Evolutionary conservation across 2,888 invertebrate genomes (phyloP), one percentile per base, ranked within the genome.

Genomic region (Netelia melanura): DNA sequence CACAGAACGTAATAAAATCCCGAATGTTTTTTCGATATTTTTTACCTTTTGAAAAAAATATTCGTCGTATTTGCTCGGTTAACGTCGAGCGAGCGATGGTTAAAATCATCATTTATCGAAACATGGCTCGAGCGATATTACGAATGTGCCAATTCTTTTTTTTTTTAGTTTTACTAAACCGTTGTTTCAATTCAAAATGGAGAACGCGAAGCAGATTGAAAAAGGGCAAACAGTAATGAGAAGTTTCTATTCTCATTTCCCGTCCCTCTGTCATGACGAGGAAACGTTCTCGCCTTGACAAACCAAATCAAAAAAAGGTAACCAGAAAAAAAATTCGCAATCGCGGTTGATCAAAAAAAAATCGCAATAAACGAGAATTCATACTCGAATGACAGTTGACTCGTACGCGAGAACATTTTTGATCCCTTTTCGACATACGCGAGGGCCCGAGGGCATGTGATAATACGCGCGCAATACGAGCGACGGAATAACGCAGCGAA

Each of bases 281-380:
- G 30, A 5, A 30, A 30, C 5, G 3, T 30, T 30, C 30, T 5
- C 30, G 6, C 30, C 5, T 30, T 30, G 30, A 30, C 30, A 30
- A 30, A 17, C 17, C 17, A 30, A 30, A 30, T 3, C 25, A 25
- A 25, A 25, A 25, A 17, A 17, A 17, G 17, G 17, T 17, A 25
- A 3, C 25, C 25, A 25, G 3, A 25, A 25, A 25, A 3, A 30
- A 30, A 30, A 30, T 30, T 30, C 30, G 30, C 30, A 30, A 30
- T 30, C 6, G 30, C 6, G 48, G 17, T 61, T 84, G 80, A 80
- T 80, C 76, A 67, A 54, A 71, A 30, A 25, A 84, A 71, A 75
- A 70, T 84, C 61, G 25, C 8, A 52, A 81, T 75, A 52, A 75
- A 58, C 21, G 38, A 21, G 56, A 65, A 71, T 76, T 68, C 52